Base-by-base conservation (phyloP, 2,888 invertebrate species). In the Matsumyia berberina region DNA sequence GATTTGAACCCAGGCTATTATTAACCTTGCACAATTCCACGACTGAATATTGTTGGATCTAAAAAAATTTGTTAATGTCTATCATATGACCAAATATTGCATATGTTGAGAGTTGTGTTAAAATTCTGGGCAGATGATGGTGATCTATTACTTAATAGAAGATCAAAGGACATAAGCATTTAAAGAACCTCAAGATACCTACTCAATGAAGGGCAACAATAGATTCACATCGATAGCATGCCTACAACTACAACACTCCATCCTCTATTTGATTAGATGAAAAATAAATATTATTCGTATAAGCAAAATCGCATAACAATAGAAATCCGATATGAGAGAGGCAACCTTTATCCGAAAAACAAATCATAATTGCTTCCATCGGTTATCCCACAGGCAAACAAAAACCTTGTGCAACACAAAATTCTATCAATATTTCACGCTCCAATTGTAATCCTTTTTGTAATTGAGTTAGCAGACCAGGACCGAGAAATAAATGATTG, bases 391-490 rank as follows among this genome's bases (percentile, higher is more conserved):
- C 58, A 9, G 51, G 49, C 73, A 62, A 51, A 46, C 55, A 66
- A 35, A 80, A 70, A 67, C 3, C 44, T 33, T 33, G 31, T 29
- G 49, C 51, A 49, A 57, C n/a, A 42, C 49, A 15, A 39, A 72
- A 74, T 67, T 64, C 79, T 70, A 76, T 81, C 60, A 81, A 81
- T 86, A 60, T 81, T 81, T 86, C 60, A 86, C 72, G 86, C 76
- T 86, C 49, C 81, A 86, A 72, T 79, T 72, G 72, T 72, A 81
- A 86, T 86, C 86, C 86, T 62, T 81, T n/a, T 76, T 55, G 72
- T 55, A 81, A 76, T 35, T 35, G 12, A 79, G 62, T 70, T 46
- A 46, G 17, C 51, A 67, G 49, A 37, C 37, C 35, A 62, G 46
- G 44, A 73, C 44, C 12, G 51, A 44, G 44, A 49, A 78, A 44